These are phyloP conservation scores for Dendrophyllia cribrosa DNA, from an alignment of 64 coral and sea anemone species.

Conservation along the genomic window DNA sequence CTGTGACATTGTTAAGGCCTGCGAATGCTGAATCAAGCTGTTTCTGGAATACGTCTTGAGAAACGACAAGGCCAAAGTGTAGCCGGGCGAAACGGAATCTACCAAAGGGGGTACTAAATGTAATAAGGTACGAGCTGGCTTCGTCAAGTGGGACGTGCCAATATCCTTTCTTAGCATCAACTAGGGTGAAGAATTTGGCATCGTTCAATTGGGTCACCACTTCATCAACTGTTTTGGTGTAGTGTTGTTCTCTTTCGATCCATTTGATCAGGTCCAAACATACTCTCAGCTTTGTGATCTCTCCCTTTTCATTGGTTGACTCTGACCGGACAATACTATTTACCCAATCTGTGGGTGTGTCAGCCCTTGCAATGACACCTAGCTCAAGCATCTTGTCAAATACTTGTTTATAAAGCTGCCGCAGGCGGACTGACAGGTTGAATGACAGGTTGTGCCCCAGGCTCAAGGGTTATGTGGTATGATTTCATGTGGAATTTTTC, in stretches of 20 bases:
- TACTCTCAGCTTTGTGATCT: slow-evolving; percentile 56
- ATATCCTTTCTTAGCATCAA: slow-evolving; percentile 63
- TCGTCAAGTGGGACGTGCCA: slow-evolving; percentile 69
- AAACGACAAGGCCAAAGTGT: slow-evolving; percentile 61
- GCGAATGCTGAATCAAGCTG: slow-evolving; percentile 43
- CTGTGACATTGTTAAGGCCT: slow-evolving; percentile 26
- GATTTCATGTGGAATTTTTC: slow-evolving; percentile 69
- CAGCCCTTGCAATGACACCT: slow-evolving; percentile 48
- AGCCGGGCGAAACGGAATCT: slow-evolving; percentile 47
- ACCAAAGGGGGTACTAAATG: slow-evolving; percentile 38
- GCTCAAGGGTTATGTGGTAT: slow-evolving; percentile 60
- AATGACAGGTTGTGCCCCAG: slow-evolving; percentile 45
- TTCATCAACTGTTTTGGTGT: slow-evolving; percentile 58
- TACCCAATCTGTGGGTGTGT: slow-evolving; percentile 63
- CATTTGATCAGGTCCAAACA: slow-evolving; percentile 64
- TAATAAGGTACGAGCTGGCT: slow-evolving; percentile 54
- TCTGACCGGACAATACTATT: slow-evolving; percentile 46
- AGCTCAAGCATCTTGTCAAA: slow-evolving; percentile 66
- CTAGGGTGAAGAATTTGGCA: slow-evolving; percentile 59
- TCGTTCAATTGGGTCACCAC: slow-evolving; percentile 40
- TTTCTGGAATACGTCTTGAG: slow-evolving; percentile 71
- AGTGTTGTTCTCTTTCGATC: slow-evolving; percentile 58
- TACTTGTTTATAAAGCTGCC: slow-evolving; percentile 23
- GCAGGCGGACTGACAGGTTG: slow-evolving; percentile 56
- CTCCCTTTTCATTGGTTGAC: slow-evolving; percentile 51